Conservation (phyloP, 2,888 invertebrate genomes). For the Neoitamus cyanurus region DNA sequence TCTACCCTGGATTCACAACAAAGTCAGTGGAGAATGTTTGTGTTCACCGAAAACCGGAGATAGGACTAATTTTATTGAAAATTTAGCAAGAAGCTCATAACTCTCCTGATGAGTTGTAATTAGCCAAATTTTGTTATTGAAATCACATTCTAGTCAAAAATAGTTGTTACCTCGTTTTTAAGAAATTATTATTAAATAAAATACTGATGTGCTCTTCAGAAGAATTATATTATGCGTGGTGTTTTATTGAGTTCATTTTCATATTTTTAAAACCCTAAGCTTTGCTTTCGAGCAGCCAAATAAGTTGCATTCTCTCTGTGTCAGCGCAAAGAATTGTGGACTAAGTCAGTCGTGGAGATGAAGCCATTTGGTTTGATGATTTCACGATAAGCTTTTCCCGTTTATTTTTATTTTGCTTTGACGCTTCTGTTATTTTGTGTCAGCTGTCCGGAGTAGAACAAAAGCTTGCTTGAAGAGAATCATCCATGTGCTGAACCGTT, state of each 20-base stretch:
- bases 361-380: no score
- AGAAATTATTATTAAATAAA: neutral
- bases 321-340: no score
- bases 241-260: neutral
- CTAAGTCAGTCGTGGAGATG: no score
- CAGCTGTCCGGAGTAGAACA: no score
- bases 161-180: constrained; percentile 27
- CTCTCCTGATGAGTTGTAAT: neutral
- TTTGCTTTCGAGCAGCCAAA: no score
- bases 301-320: no score
- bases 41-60: constrained; percentile 63
- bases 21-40: constrained; percentile 68
- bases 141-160: constrained; percentile 21
- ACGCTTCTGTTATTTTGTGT: no score
- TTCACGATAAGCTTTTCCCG: no score
- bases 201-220: neutral
- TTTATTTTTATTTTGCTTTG: no score
- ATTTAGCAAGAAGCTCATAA: constrained; percentile 8
- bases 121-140: neutral
- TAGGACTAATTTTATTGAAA: constrained; percentile 22
- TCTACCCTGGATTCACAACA: constrained; percentile 70
- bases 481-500: no score
- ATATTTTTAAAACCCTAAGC: no score
- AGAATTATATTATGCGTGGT: neutral
- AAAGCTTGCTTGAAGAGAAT: no score